Base-by-base conservation (phyloP, 2,888 invertebrate genomes). In the Chymomyza caudatula region DNA sequence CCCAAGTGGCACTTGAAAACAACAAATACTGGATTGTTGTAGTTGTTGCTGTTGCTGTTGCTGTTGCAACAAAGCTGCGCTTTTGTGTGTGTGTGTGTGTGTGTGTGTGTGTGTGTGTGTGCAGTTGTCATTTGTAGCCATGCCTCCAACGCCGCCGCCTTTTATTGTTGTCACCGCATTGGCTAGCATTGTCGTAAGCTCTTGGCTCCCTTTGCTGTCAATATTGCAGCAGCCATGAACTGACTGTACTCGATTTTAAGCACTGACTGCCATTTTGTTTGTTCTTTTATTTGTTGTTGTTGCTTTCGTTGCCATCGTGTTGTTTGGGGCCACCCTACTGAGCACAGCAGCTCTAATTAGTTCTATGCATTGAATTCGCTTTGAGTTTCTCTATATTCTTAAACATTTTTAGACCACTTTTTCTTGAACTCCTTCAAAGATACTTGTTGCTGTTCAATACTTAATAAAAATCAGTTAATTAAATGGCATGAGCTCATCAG, bases 1-100 rank as follows among this genome's bases (percentile, higher is more conserved):
- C 85, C 85, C 84, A 78, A 84, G 86, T 77, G 87, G 68, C 76
- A 77, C 76, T 85, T 80, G 77, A 77, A 78, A 77, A 72, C 79
- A 71, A 81, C 76, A 85, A 85, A 83, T 83, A 76, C 74, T 67
- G 59, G 63, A 58, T 63, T 70, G 69, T 51, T 54, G 59, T 53
- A 66, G 65, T 67, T 72, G 66, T 56, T 67, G 51, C 54, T 67
- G 64, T 55, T 71, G 67, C 17, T 60, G 63, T 8, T 71, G 69
- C 58, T 61, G 57, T 61, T 74, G 79, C 74, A 82, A 66, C 73
- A 37, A 37, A 77, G 78, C 78, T 81, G 76, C 76, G 81, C 78
- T 78, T 84, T 81, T 76, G 78, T 75, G n/a, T 37, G 29, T 11
- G 11, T 73, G 54, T 42, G n/a, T 60, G 51, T 19, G 1, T 47